phyloP scores from a whole-genome alignment of 2,797 vertebrate species.

The Gastrophryne carolinensis region DNA sequence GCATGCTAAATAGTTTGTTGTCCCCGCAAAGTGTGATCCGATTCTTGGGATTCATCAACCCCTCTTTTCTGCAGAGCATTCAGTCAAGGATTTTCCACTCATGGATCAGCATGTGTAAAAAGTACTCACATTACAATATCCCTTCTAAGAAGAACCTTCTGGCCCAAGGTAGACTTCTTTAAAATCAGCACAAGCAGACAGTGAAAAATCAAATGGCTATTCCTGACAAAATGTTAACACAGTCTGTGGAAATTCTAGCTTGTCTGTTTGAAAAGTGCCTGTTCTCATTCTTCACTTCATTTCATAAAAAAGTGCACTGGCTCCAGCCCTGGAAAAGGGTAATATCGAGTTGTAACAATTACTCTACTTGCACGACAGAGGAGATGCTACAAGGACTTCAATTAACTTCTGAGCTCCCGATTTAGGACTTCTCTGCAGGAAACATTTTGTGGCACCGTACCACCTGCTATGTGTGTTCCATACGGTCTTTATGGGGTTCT shows the following conservation, averaged over 20 bases:
- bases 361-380: slow-evolving; percentile 1
- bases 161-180: slow-evolving; percentile 18
- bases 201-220: slow-evolving; percentile 47
- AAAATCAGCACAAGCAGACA: slow-evolving; percentile 18
- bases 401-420: slow-evolving; percentile 32
- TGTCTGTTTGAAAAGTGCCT: slow-evolving; percentile 41
- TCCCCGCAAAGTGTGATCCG: slow-evolving; percentile 7
- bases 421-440: too few species aligned
- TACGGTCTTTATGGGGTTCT: too few species aligned
- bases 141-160: slow-evolving; percentile 2
- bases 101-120: slow-evolving; percentile 7
- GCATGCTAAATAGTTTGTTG: slow-evolving; percentile 25
- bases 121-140: not conserved
- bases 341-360: slow-evolving; percentile 31
- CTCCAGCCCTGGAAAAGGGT: slow-evolving; percentile 10
- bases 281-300: slow-evolving; percentile 39
- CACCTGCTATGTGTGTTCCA: too few species aligned
- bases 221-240: slow-evolving; percentile 48
- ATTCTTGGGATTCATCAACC: slow-evolving; percentile 5
- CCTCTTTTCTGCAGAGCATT: not conserved
- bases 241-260: slow-evolving; percentile 37
- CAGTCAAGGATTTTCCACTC: not conserved
- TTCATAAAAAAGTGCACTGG: slow-evolving; percentile 30
- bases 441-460: too few species aligned
- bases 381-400: slow-evolving; percentile 20